Evolutionary conservation across 2,797 vertebrate genomes (phyloP), one percentile per base, ranked within the genome.

Genomic region (Alexandromys oeconomus): DNA sequence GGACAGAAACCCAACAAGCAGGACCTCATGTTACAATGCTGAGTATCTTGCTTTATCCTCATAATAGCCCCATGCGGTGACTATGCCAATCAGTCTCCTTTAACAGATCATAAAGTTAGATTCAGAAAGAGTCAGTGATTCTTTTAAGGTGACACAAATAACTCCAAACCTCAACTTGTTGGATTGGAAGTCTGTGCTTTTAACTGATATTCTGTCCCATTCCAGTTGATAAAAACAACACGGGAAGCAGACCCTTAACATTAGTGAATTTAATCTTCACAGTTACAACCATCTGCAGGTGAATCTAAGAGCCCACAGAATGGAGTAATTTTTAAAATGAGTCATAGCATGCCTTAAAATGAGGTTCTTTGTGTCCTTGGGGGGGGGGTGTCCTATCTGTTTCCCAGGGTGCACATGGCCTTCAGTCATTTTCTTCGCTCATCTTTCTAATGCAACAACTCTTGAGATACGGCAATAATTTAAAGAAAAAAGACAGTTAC

Each of bases 51-150:
- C 85, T 92, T 89, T 79, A 73, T 78, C 27, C 31, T 67, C 17
- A 79, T 46, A 48, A 13, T 8, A 84, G 46, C 12, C 65, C 86
- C 76, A 34, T 5, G 91, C 67, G 27, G 40, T 57, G 63, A 77
- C 65, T 25, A 37, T 1, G 12, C 2, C 61, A 48, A 92, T 67
- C 76, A 79, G 31, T 17, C 11, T 93, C 34, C 67, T 94, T n/a
- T 82, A 91, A 87, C 2, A 93, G 79, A 89, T 31, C 69, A 89
- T 48, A 65, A 67, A 90, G 51, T 6, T 3, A 34, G 90, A 57
- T 43, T 92, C 85, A 92, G 54, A 89, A 87, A 92, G 19, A 86
- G 9, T 54, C 19, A 84, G 9, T 48, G 19, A 80, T 91, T 95
- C 86, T 37, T 57, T 8, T 59, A 91, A 86, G 31, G 69, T 73